Base-by-base conservation (phyloP, 2,888 invertebrate genomes). In the Tipula helvola region DNA sequence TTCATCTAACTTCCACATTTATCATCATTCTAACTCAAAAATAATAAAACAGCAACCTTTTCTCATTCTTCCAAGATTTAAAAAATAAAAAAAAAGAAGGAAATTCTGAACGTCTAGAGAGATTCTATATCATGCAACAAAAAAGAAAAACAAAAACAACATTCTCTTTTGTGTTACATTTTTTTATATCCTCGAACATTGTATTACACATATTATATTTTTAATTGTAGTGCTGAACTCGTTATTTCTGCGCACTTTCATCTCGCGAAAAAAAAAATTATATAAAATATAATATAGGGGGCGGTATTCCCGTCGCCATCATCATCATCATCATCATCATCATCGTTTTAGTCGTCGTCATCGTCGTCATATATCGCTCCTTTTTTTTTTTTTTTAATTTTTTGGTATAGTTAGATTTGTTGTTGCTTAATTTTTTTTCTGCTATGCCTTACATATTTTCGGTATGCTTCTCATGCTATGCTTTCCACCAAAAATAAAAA, bases 221-320 rank as follows among this genome's bases (percentile, higher is more conserved):
- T 88, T 88, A 88, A 88, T 88, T 88, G 88, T 88, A 88, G 88
- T 88, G 88, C 88, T 87, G 88, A 87, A 88, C 87, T 88, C 88
- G 87, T 88, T 88, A 88, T 88, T 88, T 88, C 88, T 88, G 88
- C 88, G 88, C 88, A 88, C 88, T 88, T 88, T 88, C 88, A 88
- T 88, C 88, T 88, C 88, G 88, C 87, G 88, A 88, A 88, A 87
- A 87, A 87, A 86, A 86, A 86, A 36, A 86, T 41, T 16, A 36
- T 52, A 86, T 86, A 86, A 57, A 39, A 57, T n/a, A 57, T 36
- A 57, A 86, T 86, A 86, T 36, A 86, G 86, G 39, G 86, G 86
- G 86, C 86, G 86, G 52, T 52, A 86, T 86, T 44, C 86, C 86
- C 52, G 85, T 85, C 85, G 85, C 85, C 85, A 42, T 85, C 85